These are phyloP conservation scores for Dipodomys ordii DNA, from an alignment of 2,113 vertebrate genomes.

Conservation along the genomic window DNA sequence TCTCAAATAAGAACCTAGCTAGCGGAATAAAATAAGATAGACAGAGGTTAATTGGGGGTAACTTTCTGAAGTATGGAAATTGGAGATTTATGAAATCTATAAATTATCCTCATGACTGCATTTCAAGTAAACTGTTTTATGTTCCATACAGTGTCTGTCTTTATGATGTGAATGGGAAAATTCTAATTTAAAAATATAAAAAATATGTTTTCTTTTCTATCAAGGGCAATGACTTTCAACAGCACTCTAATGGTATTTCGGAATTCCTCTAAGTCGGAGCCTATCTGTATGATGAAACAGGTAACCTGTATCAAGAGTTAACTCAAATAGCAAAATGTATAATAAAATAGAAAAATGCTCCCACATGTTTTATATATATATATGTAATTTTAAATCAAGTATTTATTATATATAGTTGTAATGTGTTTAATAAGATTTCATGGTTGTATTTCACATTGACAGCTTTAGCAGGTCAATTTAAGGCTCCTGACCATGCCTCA, in stretches of 20 bases:
- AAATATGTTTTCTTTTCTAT: not conserved
- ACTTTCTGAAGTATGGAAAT: not conserved
- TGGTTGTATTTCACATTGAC: not conserved
- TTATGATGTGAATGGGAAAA: conserved; percentile 7
- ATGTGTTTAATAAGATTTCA: not conserved
- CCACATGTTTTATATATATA: too few species aligned
- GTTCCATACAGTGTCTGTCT: not conserved
- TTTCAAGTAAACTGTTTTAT: not conserved
- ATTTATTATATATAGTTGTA: not conserved
- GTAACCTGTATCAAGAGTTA: not conserved
- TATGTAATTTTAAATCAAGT: not conserved
- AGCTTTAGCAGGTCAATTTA: conserved; percentile 4
- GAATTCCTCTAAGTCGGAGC: not conserved
- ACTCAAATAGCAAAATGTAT: not conserved
- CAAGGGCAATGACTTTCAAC: conserved; percentile 1
- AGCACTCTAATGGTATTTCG: conserved; percentile 24
- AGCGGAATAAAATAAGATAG: not conserved
- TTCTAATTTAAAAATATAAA: not conserved
- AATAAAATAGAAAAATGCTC: too few species aligned
- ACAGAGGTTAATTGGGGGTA: not conserved
- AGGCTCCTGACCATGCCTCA: not conserved
- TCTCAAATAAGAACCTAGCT: not conserved
- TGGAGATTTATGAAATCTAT: conserved; percentile 10
- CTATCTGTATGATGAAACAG: conserved; percentile 23
- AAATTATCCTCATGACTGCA: not conserved